Evolutionary conservation across 1,140 invertebrate genomes (phyloP).

Genomic region (Brachionus sp.): DNA sequence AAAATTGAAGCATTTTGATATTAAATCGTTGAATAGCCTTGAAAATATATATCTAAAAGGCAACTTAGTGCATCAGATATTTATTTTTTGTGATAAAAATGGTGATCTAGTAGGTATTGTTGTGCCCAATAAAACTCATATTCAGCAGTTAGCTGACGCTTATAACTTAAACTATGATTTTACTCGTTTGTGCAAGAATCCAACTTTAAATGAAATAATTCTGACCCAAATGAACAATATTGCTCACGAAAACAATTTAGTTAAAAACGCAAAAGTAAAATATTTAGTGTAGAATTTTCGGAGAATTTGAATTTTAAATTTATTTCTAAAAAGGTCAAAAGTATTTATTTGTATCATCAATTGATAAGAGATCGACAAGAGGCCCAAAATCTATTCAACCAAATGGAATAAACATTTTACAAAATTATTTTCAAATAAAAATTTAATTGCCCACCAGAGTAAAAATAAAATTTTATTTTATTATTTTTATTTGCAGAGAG

Average conservation of each 20-base stretch:
- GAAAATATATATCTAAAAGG: background rate
- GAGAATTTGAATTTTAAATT: background rate
- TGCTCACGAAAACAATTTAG: background rate
- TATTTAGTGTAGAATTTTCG: background rate
- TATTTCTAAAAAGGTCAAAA: background rate
- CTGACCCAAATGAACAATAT: background rate
- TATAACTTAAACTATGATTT: background rate
- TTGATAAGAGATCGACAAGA: background rate
- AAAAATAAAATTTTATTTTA: background rate
- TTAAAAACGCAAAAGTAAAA: background rate
- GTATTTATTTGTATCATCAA: background rate
- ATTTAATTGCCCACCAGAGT: no score
- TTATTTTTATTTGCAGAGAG: background rate
- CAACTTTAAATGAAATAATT: constrained; percentile 9
- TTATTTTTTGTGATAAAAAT: background rate
- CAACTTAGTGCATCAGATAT: background rate
- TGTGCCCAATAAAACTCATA: background rate
- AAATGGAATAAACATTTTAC: background rate
- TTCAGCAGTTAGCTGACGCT: background rate
- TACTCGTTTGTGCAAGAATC: background rate
- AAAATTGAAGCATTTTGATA: background rate
- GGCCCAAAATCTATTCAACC: background rate
- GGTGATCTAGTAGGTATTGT: background rate
- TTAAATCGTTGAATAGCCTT: background rate
- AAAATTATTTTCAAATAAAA: no score